Evolutionary conservation across 2,888 invertebrate species (phyloP).

Genomic region (Leptinotarsa tumamoca): DNA sequence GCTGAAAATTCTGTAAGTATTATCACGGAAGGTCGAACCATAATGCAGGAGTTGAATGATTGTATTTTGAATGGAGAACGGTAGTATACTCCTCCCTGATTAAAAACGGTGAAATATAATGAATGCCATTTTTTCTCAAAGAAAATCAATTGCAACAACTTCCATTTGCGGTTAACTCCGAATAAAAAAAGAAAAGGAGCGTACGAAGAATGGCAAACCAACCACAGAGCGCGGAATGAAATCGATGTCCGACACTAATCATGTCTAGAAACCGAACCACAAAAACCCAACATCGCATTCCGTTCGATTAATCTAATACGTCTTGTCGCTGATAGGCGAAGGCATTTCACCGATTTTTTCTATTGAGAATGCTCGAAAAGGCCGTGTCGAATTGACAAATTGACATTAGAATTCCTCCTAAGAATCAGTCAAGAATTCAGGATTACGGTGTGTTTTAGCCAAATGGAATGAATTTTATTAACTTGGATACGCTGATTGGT

Average conservation of each 20-base stretch:
- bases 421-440: no score
- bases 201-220: neutral
- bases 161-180: neutral
- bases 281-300: neutral
- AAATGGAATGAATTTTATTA: no score
- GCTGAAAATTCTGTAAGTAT: no score
- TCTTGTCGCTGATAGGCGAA: neutral
- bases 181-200: neutral
- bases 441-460: no score
- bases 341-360: neutral
- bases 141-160: neutral
- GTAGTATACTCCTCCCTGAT: neutral
- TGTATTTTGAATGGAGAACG: no score
- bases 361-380: no score
- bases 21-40: no score
- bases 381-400: no score
- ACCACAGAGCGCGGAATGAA: neutral
- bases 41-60: no score
- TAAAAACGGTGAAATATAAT: neutral
- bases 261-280: neutral
- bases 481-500: no score
- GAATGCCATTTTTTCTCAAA: neutral
- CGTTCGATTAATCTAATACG: neutral
- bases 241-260: constrained; percentile 14
- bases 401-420: no score